Conservation (phyloP, 2,888 invertebrate species). For the Pteria penguin region DNA sequence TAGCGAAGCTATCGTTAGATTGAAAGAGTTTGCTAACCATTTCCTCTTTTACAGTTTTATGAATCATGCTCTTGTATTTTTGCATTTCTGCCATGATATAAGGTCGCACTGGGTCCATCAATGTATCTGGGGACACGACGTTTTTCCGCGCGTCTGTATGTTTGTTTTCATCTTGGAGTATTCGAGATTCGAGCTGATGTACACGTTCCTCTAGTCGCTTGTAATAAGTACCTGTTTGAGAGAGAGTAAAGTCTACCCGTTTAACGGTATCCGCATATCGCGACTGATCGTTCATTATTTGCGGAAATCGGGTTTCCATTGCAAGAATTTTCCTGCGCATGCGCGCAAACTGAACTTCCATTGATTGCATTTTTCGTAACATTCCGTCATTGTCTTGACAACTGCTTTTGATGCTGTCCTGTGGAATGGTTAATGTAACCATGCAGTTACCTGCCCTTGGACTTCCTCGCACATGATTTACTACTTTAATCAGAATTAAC, state of each 20-base stretch:
- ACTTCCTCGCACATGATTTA: too few relatives aligned
- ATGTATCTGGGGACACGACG: conserved; percentile 24
- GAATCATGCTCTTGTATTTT: conserved; percentile 34
- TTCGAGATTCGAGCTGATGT: conserved; percentile 12
- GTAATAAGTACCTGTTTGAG: conserved; percentile 25
- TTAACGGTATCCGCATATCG: conserved; percentile 16
- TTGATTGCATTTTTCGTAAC: conserved; percentile 45
- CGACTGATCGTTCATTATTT: conserved; percentile 23
- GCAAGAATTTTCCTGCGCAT: conserved; percentile 23
- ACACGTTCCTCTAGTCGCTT: conserved; percentile 23
- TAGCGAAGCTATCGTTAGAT: neutral
- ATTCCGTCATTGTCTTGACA: conserved; percentile 57
- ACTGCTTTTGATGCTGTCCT: conserved; percentile 65
- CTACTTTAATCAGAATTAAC: too few relatives aligned
- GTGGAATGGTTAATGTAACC: conserved; percentile 65
- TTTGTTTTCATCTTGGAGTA: neutral
- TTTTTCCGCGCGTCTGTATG: neutral
- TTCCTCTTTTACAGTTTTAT: conserved; percentile 20
- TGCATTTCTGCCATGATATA: conserved; percentile 34
- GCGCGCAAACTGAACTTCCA: conserved; percentile 47
- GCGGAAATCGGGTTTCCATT: conserved; percentile 42
- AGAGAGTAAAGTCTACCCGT: conserved; percentile 24
- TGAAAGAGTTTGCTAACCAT: conserved; percentile 6
- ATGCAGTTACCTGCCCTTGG: conserved; percentile 68
- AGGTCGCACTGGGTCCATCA: conserved; percentile 37